A percentile compares a stretch with the other conserved stretches of the same genome.
Conservation (phyloP, 2,888 invertebrate genomes). For the Parthenolecanium corni region DNA sequence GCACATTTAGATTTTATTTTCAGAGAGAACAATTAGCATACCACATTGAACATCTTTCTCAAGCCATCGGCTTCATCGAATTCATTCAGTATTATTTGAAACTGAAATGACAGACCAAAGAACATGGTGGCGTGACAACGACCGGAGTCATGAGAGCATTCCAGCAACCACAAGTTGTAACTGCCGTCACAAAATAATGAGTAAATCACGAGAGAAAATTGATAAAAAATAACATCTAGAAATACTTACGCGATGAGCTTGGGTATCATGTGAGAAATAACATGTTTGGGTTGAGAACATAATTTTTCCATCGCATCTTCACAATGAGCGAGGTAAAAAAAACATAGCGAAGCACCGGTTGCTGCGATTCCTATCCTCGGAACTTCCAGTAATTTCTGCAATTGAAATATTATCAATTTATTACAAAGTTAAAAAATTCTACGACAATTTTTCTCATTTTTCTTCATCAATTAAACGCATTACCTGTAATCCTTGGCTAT, state of each 20-base stretch:
- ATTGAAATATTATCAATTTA: conserved; percentile 27
- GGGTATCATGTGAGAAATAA: conserved; percentile 36
- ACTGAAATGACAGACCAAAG: conserved; percentile 87
- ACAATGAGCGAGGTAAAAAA: conserved; percentile 93
- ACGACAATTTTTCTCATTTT: conserved; percentile 2
- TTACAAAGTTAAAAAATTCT: neutral
- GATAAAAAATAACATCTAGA: neutral
- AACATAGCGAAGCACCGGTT: conserved; percentile 88
- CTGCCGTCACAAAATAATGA: conserved; percentile 41
- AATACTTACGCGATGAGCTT: conserved; percentile 8
- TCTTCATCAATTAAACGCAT: conserved; percentile 10
- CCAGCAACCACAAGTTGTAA: conserved; percentile 88
- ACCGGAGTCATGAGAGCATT: conserved; percentile 95
- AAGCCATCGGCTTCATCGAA: conserved; percentile 93
- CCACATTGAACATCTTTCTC: conserved; percentile 85
- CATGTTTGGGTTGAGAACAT: conserved; percentile 65
- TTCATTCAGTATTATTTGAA: conserved; percentile 81
- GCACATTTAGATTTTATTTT: no score
- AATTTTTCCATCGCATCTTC: conserved; percentile 96
- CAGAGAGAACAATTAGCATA: no score
- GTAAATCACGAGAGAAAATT: neutral
- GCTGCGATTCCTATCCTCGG: conserved; percentile 89
- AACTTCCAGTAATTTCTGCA: conserved; percentile 69
- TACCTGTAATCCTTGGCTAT: conserved; percentile 71
- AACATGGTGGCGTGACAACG: conserved; percentile 97